Conservation (phyloP, 2,113 vertebrate species). For the Corvus hawaiiensis region DNA sequence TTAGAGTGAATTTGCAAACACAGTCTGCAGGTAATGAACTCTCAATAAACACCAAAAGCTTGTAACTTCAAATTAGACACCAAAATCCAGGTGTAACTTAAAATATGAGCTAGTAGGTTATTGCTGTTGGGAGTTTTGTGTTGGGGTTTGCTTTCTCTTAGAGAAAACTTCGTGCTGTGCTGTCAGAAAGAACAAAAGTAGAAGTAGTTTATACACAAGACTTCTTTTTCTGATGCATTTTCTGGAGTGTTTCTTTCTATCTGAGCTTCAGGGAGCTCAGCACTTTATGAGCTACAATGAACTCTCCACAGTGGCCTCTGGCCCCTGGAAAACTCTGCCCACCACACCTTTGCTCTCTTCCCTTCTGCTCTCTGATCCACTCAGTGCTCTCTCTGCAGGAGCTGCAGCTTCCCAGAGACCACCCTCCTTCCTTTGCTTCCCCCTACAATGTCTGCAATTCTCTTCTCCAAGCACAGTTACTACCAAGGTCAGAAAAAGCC, state of each 20-base stretch:
- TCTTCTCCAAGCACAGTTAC: not conserved
- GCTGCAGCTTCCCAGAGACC: not conserved
- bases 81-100: not conserved
- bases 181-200: not conserved
- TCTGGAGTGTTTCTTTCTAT: not conserved
- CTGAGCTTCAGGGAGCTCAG: not conserved
- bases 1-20: not conserved
- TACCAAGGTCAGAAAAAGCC: not conserved
- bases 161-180: not conserved
- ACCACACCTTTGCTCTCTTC: not conserved
- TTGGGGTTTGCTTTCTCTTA: not conserved
- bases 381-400: not conserved
- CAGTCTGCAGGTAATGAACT: not conserved
- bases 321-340: not conserved
- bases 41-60: not conserved
- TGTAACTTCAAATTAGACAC: not conserved
- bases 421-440: not conserved
- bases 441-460: not conserved
- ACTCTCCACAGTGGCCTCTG: not conserved
- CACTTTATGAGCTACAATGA: not conserved
- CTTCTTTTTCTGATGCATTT: not conserved
- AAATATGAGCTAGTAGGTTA: not conserved
- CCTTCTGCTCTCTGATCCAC: not conserved
- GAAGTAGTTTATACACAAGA: not conserved
- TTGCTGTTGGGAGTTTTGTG: not conserved